A percentile compares a stretch with the other conserved stretches of the same genome.
These are phyloP conservation scores for Mythimna ferrago DNA, from an alignment of 2,888 invertebrate species.

Conservation along the genomic window DNA sequence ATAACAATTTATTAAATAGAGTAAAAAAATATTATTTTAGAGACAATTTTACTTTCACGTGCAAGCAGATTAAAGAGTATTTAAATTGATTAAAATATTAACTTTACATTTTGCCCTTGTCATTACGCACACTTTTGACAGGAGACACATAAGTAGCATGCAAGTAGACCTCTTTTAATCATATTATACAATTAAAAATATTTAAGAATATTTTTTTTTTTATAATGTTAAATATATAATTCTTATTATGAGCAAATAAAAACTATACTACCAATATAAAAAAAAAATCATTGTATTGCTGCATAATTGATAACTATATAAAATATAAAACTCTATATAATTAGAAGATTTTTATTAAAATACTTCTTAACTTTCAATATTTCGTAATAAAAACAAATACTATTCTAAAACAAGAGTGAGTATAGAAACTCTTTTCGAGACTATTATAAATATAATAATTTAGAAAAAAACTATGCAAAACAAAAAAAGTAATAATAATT, in stretches of 20 bases:
- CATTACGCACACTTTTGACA: not conserved
- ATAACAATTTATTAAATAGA: too few species aligned
- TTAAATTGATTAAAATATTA: not conserved
- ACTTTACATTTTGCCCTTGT: not conserved
- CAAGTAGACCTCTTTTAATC: not conserved
- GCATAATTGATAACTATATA: not conserved
- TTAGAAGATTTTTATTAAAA: slow-evolving; percentile 8
- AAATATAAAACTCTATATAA: slow-evolving; percentile 8
- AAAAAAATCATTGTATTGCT: slow-evolving; percentile 10
- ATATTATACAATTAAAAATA: not conserved
- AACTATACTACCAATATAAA: slow-evolving; percentile 5
- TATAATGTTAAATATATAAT: slow-evolving; percentile 16
- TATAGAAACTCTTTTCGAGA: slow-evolving; percentile 4
- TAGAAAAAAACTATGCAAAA: not conserved
- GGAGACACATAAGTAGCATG: not conserved
- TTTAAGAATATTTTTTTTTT: not conserved
- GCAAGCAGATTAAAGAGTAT: not conserved
- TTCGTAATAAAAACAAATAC: slow-evolving; percentile 7
- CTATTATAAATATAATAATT: not conserved
- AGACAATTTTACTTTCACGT: not conserved
- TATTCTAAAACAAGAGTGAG: slow-evolving; percentile 14
- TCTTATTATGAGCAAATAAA: slow-evolving; percentile 4
- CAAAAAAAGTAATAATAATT: not conserved
- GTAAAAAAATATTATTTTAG: not conserved
- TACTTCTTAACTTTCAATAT: slow-evolving; percentile 17